Conservation (phyloP, 2,888 invertebrate species). For the Alloplasta piceator region DNA sequence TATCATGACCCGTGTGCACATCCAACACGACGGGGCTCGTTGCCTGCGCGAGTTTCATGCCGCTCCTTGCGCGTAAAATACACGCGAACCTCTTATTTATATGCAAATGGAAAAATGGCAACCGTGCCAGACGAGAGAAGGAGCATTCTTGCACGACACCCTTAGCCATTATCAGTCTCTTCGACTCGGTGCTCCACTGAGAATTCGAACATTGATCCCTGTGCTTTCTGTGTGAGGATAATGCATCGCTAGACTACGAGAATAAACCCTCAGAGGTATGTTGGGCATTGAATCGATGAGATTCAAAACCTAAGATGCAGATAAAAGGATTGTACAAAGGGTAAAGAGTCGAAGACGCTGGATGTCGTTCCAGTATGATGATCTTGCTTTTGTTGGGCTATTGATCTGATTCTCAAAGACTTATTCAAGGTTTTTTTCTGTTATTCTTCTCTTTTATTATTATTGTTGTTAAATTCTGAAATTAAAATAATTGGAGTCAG, state of each 20-base stretch:
- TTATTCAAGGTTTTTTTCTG: too few species aligned
- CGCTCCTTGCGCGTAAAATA: conserved; percentile 27
- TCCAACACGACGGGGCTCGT: conserved; percentile 33
- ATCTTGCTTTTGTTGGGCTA: background rate
- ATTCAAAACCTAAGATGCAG: conserved; percentile 40
- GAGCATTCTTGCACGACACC: conserved; percentile 61
- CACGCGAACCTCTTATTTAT: conserved; percentile 73
- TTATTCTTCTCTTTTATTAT: too few species aligned
- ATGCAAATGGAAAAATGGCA: conserved; percentile 76
- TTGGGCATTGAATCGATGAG: conserved; percentile 23
- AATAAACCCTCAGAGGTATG: conserved; percentile 19
- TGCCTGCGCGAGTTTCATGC: conserved; percentile 14
- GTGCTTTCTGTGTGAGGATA: conserved; percentile 11
- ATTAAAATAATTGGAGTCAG: too few species aligned
- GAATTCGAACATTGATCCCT: conserved; percentile 36
- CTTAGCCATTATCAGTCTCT: conserved; percentile 30
- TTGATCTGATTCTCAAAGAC: background rate
- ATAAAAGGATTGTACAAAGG: conserved; percentile 31
- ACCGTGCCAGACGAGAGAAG: conserved; percentile 53
- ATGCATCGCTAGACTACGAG: conserved; percentile 2
- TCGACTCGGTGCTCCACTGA: conserved; percentile 14
- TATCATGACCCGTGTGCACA: conserved; percentile 50
- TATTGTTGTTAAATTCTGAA: too few species aligned
- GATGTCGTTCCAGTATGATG: background rate
- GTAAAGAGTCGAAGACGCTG: background rate